Evolutionary conservation across 2,113 vertebrate genomes (phyloP).

Genomic region (Dasyprocta punctata): DNA sequence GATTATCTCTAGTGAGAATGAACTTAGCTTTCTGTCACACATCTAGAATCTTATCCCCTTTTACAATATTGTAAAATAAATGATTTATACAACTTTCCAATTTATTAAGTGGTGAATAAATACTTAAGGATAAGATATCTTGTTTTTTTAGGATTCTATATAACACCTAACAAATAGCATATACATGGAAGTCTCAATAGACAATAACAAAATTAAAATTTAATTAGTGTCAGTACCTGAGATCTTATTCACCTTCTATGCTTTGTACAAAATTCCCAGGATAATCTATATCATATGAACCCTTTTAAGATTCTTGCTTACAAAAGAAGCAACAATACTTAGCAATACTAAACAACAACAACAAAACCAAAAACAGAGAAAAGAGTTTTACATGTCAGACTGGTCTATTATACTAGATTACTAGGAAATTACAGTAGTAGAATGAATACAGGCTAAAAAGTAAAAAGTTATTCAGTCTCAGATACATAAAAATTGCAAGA

Average conservation of each 20-base stretch:
- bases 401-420: background rate
- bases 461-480: constrained; percentile 11
- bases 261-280: background rate
- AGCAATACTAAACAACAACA: background rate
- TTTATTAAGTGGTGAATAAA: background rate
- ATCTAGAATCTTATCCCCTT: background rate
- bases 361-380: background rate
- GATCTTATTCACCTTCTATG: background rate
- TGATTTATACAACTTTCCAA: background rate
- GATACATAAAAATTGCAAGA: constrained; percentile 72
- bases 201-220: background rate
- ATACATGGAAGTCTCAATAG: background rate
- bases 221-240: background rate
- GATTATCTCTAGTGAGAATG: background rate
- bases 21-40: background rate
- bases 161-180: background rate
- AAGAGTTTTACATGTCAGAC: background rate
- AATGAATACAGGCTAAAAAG: background rate
- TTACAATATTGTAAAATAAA: constrained; percentile 3
- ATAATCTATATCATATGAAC: background rate
- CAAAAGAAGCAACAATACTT: background rate
- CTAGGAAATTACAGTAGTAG: background rate
- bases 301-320: background rate
- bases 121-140: background rate
- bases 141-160: background rate